Conservation (phyloP, 1,140 invertebrate species). For the Platyscapa corneri region DNA sequence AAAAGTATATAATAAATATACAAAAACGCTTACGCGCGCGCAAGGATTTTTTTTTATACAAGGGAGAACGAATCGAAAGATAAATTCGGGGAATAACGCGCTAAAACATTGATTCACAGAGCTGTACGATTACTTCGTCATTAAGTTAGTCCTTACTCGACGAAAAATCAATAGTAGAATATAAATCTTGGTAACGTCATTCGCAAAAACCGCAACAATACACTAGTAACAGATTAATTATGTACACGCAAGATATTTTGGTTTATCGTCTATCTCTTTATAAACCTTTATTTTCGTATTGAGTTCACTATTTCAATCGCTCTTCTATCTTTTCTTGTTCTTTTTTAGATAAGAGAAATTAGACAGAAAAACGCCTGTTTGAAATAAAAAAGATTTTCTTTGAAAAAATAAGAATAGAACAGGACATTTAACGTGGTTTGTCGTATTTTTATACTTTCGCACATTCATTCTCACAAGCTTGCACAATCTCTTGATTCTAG, state of each 20-base stretch:
- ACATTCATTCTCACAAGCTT: conserved; percentile 33
- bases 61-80: conserved; percentile 43
- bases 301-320: conserved; percentile 23
- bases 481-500: conserved; percentile 29
- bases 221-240: conserved; percentile 52
- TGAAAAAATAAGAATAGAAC: conserved; percentile 24
- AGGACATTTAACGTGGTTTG: conserved; percentile 38
- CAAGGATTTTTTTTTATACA: conserved; percentile 39
- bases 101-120: conserved; percentile 45
- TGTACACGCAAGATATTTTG: conserved; percentile 53
- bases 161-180: conserved; percentile 53
- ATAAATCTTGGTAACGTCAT: conserved; percentile 54
- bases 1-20: conserved; percentile 52
- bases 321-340: conserved; percentile 23
- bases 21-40: conserved; percentile 45
- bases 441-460: conserved; percentile 34
- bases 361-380: conserved; percentile 32
- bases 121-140: conserved; percentile 49
- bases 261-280: conserved; percentile 45
- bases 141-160: conserved; percentile 44
- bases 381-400: conserved; percentile 45
- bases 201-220: conserved; percentile 53
- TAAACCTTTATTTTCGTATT: conserved; percentile 46
- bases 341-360: conserved; percentile 34
- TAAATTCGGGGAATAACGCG: conserved; percentile 41